Conservation (phyloP, 1,140 invertebrate genomes). For the Drosophila tropicalis region DNA sequence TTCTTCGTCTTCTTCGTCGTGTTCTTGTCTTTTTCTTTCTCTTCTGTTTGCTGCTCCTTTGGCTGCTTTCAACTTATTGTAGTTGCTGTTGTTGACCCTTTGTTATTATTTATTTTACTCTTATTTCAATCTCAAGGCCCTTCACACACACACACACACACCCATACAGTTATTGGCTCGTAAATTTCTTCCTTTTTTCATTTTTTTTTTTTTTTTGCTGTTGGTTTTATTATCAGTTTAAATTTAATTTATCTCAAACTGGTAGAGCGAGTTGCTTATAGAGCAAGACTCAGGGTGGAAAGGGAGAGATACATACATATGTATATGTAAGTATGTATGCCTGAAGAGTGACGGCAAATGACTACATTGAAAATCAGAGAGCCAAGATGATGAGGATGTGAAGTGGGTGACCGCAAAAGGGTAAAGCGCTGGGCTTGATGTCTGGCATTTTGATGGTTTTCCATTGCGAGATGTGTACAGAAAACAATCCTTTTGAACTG, state of each 20-base stretch:
- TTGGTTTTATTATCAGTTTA: conserved; percentile 75
- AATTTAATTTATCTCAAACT: conserved; percentile 73
- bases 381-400: conserved; percentile 16
- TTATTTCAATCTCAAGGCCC: conserved; percentile 47
- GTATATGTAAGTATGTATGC: no score
- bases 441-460: no score
- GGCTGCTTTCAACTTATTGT: conserved; percentile 4
- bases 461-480: no score
- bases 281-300: not conserved
- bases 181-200: conserved; percentile 48
- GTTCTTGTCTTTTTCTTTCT: not conserved
- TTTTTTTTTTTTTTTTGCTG: not conserved
- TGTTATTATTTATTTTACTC: conserved; percentile 66
- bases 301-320: no score
- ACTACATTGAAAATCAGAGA: conserved; percentile 73
- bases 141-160: conserved; percentile 17
- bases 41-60: conserved; percentile 41
- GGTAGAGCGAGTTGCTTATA: conserved; percentile 4
- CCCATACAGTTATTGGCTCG: conserved; percentile 68
- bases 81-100: conserved; percentile 37
- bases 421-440: no score
- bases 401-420: not conserved
- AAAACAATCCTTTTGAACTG: no score
- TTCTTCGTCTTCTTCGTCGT: not conserved
- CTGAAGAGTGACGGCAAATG: conserved; percentile 50